These are phyloP conservation scores for Notodonta dromedarius DNA, from an alignment of 2,888 invertebrate genomes.

Conservation along the genomic window DNA sequence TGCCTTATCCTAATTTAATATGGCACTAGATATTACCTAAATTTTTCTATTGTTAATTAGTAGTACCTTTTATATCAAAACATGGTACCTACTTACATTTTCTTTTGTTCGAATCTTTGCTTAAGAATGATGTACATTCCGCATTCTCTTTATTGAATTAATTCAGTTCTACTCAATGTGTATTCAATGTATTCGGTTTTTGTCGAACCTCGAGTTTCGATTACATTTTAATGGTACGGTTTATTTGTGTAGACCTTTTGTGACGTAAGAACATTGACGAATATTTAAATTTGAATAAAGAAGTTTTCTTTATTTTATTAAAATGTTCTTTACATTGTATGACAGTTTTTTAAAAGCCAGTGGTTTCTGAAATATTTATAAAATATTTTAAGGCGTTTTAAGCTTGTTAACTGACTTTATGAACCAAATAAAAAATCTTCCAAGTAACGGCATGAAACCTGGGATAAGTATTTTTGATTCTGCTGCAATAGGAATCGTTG, in stretches of 20 bases:
- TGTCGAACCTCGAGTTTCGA: constrained; percentile 39
- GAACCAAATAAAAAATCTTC: too few species aligned
- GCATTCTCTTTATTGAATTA: constrained; percentile 55
- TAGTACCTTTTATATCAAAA: constrained; percentile 47
- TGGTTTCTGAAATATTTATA: too few species aligned
- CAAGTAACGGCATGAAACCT: too few species aligned
- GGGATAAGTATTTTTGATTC: too few species aligned
- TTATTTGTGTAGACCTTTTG: constrained; percentile 40
- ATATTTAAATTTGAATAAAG: constrained; percentile 7
- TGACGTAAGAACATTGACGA: constrained; percentile 25
- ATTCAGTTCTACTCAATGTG: constrained; percentile 49
- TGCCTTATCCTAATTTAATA: too few species aligned
- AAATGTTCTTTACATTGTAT: background rate
- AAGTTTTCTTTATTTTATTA: too few species aligned
- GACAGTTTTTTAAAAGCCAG: background rate
- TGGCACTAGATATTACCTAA: constrained; percentile 53
- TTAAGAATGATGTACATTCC: constrained; percentile 54
- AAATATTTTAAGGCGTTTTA: too few species aligned
- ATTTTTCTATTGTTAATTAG: constrained; percentile 47
- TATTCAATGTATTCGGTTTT: constrained; percentile 54
- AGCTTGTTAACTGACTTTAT: too few species aligned
- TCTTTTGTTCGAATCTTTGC: constrained; percentile 54
- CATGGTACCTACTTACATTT: constrained; percentile 21
- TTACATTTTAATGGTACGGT: constrained; percentile 48
- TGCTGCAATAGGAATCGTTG: too few species aligned